Percentiles rank a stretch among this genome's conserved stretches.
phyloP scores from a whole-genome alignment of 2,888 invertebrate species.

The Cantharis rufa region DNA sequence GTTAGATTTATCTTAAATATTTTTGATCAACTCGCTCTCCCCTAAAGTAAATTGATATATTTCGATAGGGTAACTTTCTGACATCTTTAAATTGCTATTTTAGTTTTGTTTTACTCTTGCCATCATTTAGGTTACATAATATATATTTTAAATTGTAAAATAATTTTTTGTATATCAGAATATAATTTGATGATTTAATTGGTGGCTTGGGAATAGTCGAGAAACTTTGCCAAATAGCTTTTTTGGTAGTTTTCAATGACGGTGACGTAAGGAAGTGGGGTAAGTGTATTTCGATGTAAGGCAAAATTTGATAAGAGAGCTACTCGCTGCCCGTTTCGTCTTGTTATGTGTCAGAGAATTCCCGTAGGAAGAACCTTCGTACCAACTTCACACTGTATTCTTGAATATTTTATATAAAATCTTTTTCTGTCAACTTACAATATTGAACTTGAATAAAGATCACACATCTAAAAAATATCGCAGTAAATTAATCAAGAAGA shows the following conservation, averaged over 20 bases:
- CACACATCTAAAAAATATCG: background rate
- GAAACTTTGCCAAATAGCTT: conserved; percentile 7
- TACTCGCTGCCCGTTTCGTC: conserved; percentile 29
- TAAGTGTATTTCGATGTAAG: conserved; percentile 31
- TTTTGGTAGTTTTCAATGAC: conserved; percentile 19
- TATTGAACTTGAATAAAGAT: conserved; percentile 11
- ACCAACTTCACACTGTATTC: conserved; percentile 22
- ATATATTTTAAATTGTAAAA: background rate
- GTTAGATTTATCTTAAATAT: background rate
- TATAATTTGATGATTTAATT: background rate
- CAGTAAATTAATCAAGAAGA: background rate
- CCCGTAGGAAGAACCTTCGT: conserved; percentile 25
- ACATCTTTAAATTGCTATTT: background rate
- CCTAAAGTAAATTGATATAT: background rate
- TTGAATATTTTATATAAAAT: conserved; percentile 30
- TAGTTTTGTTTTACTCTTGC: background rate
- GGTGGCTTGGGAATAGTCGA: background rate
- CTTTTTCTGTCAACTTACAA: conserved; percentile 15
- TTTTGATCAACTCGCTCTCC: background rate
- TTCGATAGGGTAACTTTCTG: background rate
- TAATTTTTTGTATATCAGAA: background rate
- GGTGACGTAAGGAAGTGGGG: conserved; percentile 20
- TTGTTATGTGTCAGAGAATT: conserved; percentile 27
- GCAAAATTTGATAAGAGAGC: conserved; percentile 31
- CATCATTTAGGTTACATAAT: background rate